phyloP scores from a whole-genome alignment of 2,888 invertebrate species.

The Reticulitermes lucifugus region DNA sequence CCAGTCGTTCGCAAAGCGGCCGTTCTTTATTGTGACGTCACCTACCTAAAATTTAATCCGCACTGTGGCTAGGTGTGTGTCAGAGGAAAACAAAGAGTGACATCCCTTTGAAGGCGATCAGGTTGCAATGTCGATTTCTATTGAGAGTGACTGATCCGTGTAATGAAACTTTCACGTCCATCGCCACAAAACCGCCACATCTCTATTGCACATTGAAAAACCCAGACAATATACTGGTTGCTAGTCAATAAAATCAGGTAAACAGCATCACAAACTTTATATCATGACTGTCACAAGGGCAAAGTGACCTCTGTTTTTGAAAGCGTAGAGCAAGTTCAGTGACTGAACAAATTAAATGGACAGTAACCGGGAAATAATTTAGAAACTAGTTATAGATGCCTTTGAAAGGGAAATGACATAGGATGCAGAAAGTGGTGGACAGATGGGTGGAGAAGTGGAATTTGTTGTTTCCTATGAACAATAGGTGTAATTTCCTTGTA shows the following conservation, averaged over 20 bases:
- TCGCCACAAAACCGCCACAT: not conserved
- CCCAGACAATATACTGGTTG: not conserved
- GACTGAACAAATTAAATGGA: too few species aligned
- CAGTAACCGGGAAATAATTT: too few species aligned
- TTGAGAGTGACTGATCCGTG: not conserved
- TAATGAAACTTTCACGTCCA: not conserved
- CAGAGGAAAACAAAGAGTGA: not conserved
- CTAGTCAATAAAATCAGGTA: constrained; percentile 1
- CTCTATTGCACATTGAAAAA: not conserved
- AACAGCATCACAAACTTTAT: not conserved
- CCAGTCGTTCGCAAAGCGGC: too few species aligned
- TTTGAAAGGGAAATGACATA: too few species aligned
- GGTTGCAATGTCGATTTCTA: constrained; percentile 5
- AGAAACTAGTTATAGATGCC: too few species aligned
- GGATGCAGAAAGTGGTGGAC: too few species aligned
- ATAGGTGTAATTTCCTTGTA: too few species aligned
- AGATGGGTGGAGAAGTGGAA: too few species aligned
- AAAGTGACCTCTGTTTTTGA: too few species aligned
- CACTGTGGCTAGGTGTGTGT: not conserved
- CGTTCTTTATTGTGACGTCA: too few species aligned
- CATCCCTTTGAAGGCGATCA: not conserved
- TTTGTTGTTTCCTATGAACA: too few species aligned
- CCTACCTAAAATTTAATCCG: not conserved
- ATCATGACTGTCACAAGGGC: not conserved
- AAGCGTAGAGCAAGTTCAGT: too few species aligned